These are phyloP conservation scores for Deilephila elpenor DNA, from an alignment of 2,888 invertebrate species.

Conservation along the genomic window DNA sequence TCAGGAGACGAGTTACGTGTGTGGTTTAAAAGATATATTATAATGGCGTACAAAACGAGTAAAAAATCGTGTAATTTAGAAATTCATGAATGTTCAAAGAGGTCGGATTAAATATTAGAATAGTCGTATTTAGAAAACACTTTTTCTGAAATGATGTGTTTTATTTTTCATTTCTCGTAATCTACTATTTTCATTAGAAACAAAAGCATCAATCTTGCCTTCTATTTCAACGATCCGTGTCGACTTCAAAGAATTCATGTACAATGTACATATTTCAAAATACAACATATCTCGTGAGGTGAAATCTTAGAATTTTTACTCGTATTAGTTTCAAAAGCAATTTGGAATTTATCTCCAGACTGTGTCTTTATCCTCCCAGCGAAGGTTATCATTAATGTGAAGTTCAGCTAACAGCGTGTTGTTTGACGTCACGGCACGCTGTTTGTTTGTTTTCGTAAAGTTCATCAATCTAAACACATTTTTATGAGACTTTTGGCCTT, in stretches of 20 bases:
- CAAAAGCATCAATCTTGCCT: background rate
- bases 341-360: background rate
- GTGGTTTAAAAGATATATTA: background rate
- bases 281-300: background rate
- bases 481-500: constrained; percentile 30
- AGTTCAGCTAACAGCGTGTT: constrained; percentile 29
- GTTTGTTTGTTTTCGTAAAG: constrained; percentile 26
- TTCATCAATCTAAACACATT: constrained; percentile 26
- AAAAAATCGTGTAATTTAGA: too few species aligned
- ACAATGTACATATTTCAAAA: background rate
- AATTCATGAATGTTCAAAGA: background rate
- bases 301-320: background rate
- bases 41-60: background rate
- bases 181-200: background rate
- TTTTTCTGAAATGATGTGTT: background rate
- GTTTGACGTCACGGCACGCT: constrained; percentile 21
- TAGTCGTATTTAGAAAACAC: background rate
- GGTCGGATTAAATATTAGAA: background rate
- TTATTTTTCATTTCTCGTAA: background rate
- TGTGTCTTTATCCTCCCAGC: background rate
- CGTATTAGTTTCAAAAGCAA: background rate
- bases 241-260: background rate
- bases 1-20: background rate
- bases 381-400: constrained; percentile 11
- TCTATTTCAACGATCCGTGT: background rate